Base-by-base conservation (phyloP, 30 jellyfish, hydroid and myxozoan genomes). In the Nemopilema nomurai region DNA sequence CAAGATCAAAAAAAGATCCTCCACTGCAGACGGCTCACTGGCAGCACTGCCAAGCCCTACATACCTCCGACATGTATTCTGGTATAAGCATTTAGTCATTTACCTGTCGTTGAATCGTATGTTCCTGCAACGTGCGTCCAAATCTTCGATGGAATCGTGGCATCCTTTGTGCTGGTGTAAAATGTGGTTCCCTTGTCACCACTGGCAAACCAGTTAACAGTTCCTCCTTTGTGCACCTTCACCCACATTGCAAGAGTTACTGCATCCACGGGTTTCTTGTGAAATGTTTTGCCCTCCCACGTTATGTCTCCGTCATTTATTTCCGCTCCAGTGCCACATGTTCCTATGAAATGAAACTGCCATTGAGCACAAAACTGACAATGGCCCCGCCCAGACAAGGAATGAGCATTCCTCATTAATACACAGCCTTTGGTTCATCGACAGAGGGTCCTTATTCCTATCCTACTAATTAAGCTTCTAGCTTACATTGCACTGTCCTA, bases 41-140 rank as follows among this genome's bases (percentile, higher is more conserved):
- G 76, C 8, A 18, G 49, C 28, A 19, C n/a, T 28, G 20, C 18
- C 24, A 41, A 41, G 21, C 24, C 28, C 21, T 21, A 1, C 0
- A n/a, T 21, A 71, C 21, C 0, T 28, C 9, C 57, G 9, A 41
- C 57, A 6, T 13, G 13, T 3, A 41, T 41, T 41, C 6, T 41
- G 57, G 57, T 3, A 41, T 41, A 3, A 6, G 6, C 9, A 41
- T 3, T 6, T 13, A 41, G 6, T 41, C 27, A 41, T 71, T 69
- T 78, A 92, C 98, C 98, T 8, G 97, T 73, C 16, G 90, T 90
- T n/a, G 98, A 79, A 63, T 93, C 97, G 69, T 80, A 93, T 0
- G 98, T 82, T 16, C 98, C 98, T 4, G 97, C 96, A 9, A 93
- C 95, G 53, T 93, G 98, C 24, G 98, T 93, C 98, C 98, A 93